These are phyloP conservation scores for Cebidichthys violaceus DNA, from an alignment of 2,113 vertebrate genomes.

Conservation along the genomic window DNA sequence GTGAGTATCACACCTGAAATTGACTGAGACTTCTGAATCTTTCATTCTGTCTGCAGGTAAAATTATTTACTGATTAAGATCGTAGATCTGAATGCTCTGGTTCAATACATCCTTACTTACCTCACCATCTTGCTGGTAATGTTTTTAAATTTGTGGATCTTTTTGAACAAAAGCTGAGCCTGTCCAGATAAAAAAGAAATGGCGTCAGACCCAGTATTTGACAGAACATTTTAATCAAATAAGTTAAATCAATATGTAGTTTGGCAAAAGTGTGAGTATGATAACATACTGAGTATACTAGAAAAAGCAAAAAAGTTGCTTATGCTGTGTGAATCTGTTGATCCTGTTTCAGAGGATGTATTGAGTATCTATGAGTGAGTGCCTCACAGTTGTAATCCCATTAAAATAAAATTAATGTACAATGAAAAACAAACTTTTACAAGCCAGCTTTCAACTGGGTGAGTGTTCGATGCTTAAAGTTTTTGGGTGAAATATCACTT, in stretches of 20 bases:
- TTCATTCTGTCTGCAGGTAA: background rate
- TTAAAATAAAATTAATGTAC: background rate
- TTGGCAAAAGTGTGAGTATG: background rate
- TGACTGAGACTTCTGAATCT: background rate
- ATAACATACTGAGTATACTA: background rate
- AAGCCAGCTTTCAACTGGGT: background rate
- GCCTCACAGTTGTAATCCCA: background rate
- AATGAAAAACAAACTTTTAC: background rate
- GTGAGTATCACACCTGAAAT: background rate
- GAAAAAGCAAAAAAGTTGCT: background rate
- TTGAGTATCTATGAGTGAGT: background rate
- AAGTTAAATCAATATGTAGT: background rate
- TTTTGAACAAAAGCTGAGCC: conserved; percentile 90
- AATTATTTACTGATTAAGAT: background rate
- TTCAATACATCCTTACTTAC: conserved; percentile 78
- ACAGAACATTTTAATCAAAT: background rate
- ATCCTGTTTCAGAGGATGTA: background rate
- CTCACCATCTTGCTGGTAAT: conserved; percentile 79
- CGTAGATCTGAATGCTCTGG: background rate
- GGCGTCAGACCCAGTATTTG: background rate
- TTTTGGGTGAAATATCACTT: background rate
- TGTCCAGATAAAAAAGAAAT: conserved; percentile 68
- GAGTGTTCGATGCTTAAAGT: background rate
- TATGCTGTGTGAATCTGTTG: background rate
- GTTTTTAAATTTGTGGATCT: conserved; percentile 80